Conservation (phyloP, 1,140 invertebrate genomes). For the Reticulitermes speratus region DNA sequence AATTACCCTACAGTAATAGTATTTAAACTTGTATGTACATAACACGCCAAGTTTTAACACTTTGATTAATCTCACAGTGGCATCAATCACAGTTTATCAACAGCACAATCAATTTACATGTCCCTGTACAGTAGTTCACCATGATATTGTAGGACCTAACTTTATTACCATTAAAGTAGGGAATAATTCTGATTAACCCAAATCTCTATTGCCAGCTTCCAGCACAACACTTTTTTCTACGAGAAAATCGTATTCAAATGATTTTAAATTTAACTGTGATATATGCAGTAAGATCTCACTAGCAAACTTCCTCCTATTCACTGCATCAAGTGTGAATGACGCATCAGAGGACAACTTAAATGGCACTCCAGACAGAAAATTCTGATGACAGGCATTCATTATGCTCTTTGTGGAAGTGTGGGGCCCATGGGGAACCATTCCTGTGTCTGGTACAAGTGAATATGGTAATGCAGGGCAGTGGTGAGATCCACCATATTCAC, state of each 20-base stretch:
- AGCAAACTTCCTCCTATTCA: constrained; percentile 44
- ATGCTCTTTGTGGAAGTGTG: too few relatives aligned
- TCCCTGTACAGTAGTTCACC: too few relatives aligned
- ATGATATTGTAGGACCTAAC: too few relatives aligned
- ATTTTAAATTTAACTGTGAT: constrained; percentile 40
- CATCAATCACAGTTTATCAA: too few relatives aligned
- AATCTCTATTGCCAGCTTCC: constrained; percentile 44
- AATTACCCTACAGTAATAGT: too few relatives aligned
- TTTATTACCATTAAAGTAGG: too few relatives aligned
- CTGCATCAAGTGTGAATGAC: constrained; percentile 41
- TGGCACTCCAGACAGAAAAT: constrained; percentile 44
- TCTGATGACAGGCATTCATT: not conserved
- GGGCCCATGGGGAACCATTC: not conserved
- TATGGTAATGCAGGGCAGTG: constrained; percentile 19
- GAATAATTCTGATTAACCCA: not conserved
- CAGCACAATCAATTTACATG: too few relatives aligned
- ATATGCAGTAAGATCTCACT: constrained; percentile 47
- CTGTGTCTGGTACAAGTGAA: not conserved
- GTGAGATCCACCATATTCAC: not conserved
- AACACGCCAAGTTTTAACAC: too few relatives aligned
- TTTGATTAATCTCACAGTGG: too few relatives aligned
- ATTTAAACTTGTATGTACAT: too few relatives aligned
- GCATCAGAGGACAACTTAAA: constrained; percentile 46
- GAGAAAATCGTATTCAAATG: constrained; percentile 45
- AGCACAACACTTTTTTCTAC: constrained; percentile 47